A percentile compares a stretch with the other conserved stretches of the same genome.
Evolutionary conservation across 2,888 invertebrate species (phyloP).

Genomic region (Colletes collaris): DNA sequence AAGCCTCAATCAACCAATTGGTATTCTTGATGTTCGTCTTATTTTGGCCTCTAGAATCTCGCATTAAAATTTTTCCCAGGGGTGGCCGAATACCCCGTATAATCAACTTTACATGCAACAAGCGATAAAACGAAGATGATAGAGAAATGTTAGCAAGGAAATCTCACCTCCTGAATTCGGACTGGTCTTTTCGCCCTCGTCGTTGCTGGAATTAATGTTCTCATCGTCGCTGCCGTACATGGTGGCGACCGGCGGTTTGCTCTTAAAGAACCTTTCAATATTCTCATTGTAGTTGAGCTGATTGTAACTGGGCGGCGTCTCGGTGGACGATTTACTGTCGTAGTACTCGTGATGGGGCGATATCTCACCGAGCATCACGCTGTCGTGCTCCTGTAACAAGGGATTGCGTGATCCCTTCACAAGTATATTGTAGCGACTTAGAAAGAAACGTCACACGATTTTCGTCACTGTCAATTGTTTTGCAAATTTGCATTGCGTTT

Average conservation of each 20-base stretch:
- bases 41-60: too few species aligned
- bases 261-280: constrained; percentile 86
- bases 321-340: constrained; percentile 91
- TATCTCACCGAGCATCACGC: constrained; percentile 92
- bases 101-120: too few species aligned
- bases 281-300: constrained; percentile 94
- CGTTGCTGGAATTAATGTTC: constrained; percentile 73
- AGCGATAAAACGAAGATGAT: too few species aligned
- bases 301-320: constrained; percentile 92
- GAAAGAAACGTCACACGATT: constrained; percentile 53
- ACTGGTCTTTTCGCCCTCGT: constrained; percentile 71
- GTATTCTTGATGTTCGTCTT: too few species aligned
- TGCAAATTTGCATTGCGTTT: constrained; percentile 48
- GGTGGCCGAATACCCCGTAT: too few species aligned
- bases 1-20: too few species aligned
- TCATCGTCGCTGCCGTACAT: constrained; percentile 76
- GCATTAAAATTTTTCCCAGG: too few species aligned
- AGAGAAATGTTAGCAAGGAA: background rate
- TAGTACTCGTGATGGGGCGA: constrained; percentile 93
- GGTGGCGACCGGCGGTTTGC: constrained; percentile 68
- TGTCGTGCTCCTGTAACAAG: constrained; percentile 88
- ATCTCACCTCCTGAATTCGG: constrained; percentile 63
- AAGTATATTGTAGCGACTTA: constrained; percentile 77
- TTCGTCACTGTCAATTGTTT: constrained; percentile 54
- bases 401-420: constrained; percentile 81